Evolutionary conservation across 2,797 vertebrate species (phyloP).

Genomic region (Saguinus oedipus): DNA sequence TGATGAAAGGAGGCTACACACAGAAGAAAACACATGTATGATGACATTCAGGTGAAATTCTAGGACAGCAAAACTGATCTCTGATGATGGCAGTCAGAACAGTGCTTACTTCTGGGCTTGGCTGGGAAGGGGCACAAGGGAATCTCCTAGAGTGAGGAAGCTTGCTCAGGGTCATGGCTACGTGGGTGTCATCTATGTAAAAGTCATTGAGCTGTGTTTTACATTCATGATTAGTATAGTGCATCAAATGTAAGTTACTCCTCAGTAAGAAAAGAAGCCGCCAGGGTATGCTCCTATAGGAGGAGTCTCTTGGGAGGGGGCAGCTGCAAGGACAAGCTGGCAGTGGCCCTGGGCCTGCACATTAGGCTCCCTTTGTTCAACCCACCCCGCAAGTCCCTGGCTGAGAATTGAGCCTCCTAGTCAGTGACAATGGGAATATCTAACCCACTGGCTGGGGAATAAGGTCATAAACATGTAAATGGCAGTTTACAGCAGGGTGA

Average conservation of each 20-base stretch:
- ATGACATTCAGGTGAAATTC: neutral
- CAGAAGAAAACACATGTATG: neutral
- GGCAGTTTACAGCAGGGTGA: neutral
- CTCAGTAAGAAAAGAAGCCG: neutral
- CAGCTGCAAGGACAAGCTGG: neutral
- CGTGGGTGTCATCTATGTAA: neutral
- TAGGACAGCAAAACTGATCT: neutral
- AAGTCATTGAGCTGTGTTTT: neutral
- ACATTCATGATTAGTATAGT: neutral
- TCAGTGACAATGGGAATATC: neutral
- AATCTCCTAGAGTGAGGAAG: neutral
- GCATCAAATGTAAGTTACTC: neutral
- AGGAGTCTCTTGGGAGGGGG: neutral
- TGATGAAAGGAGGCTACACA: neutral
- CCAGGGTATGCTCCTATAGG: neutral
- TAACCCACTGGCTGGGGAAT: neutral
- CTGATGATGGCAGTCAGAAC: neutral
- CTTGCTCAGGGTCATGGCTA: neutral
- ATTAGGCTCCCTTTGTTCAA: neutral
- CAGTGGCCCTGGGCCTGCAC: neutral
- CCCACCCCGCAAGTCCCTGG: neutral
- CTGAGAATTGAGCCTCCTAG: neutral
- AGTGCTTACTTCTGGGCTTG: neutral
- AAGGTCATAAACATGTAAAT: conserved; percentile 6
- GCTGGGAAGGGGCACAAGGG: neutral